Evolutionary conservation across 2,797 vertebrate species (phyloP), one percentile per base, ranked within the genome.

Genomic region (Fistularia tabacaria): DNA sequence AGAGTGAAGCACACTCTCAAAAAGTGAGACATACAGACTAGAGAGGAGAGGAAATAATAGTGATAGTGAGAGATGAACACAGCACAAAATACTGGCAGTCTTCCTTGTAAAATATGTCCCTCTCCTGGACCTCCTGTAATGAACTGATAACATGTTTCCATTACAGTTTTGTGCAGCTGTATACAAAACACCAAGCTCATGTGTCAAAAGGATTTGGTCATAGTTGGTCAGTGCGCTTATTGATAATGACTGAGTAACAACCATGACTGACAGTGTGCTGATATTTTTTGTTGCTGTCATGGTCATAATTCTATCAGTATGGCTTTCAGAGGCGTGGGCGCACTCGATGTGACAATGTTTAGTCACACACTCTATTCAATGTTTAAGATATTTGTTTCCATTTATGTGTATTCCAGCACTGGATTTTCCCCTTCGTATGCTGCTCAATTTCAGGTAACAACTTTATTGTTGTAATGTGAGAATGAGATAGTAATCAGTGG

Each of bases 61-160:
- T 49, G 51, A 64, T 14, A 8, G 54, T 64, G 45, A 45, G 38
- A 46, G 53, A 63, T 36, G 49, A 48, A 71, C 68, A 54, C 43
- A 25, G 25, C 25, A 25, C 2, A 25, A 25, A 25, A 25, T 25
- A 25, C 25, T 25, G 25, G 25, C 25, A 25, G 25, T 25, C 25
- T 25, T 25, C 25, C 25, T 25, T 25, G 25, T 25, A 25, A 75
- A 64, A 66, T 53, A 38, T 37, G 51, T 64, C 58, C 57, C 6
- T 12, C 42, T 68, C 53, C 13, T 10, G 57, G 61, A 56, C 36
- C 54, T 76, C 41, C 55, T 71, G 55, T 58, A 59, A 66, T 66
- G 69, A 71, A 69, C 55, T 56, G 61, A 78, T 77, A 65, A 71
- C 53, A 58, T 71, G 44, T 51, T 59, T 65, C 67, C 62, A 75